A percentile compares a stretch with the other conserved stretches of the same genome.
phyloP scores from a whole-genome alignment of 2,888 invertebrate genomes.

The Pediacus dermestoides region DNA sequence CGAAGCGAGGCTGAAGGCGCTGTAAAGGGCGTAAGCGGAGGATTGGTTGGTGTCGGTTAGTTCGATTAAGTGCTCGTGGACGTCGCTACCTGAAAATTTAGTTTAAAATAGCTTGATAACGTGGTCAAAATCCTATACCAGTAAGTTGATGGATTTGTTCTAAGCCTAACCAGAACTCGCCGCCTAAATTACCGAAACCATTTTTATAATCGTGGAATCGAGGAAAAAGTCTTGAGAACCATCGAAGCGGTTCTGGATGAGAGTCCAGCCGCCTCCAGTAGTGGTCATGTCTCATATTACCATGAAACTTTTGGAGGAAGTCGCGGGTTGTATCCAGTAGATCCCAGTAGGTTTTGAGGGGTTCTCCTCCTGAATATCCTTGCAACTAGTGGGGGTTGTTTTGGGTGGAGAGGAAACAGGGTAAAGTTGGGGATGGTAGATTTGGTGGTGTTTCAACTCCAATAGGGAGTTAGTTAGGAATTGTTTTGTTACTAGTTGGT shows the following conservation, averaged over 20 bases:
- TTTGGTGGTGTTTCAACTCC: slow-evolving; percentile 33
- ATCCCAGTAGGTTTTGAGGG: slow-evolving; percentile 61
- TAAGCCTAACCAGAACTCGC: slow-evolving; percentile 69
- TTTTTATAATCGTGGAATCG: slow-evolving; percentile 62
- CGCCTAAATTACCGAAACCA: slow-evolving; percentile 70
- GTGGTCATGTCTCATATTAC: slow-evolving; percentile 61
- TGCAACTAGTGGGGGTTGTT: slow-evolving; percentile 57
- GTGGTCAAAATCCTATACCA: no score
- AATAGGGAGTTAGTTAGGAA: slow-evolving; percentile 36
- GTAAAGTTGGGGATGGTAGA: no score
- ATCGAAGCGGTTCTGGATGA: slow-evolving; percentile 62
- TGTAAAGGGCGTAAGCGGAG: slow-evolving; percentile 59
- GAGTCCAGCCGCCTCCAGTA: slow-evolving; percentile 66
- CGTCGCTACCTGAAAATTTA: slow-evolving; percentile 33
- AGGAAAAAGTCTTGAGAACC: slow-evolving; percentile 66
- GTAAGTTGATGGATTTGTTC: slow-evolving; percentile 60
- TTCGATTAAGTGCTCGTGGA: slow-evolving; percentile 60
- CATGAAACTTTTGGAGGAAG: slow-evolving; percentile 57
- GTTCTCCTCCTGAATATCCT: slow-evolving; percentile 57
- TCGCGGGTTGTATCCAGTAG: slow-evolving; percentile 59
- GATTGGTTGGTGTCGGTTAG: slow-evolving; percentile 59
- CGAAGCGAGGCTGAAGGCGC: slow-evolving; percentile 63
- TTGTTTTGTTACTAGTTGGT: slow-evolving; percentile 40
- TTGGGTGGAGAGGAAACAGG: no score
- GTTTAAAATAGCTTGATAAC: no score